Evolutionary conservation across 2,797 vertebrate genomes (phyloP).

Genomic region (Graptemys geographica): DNA sequence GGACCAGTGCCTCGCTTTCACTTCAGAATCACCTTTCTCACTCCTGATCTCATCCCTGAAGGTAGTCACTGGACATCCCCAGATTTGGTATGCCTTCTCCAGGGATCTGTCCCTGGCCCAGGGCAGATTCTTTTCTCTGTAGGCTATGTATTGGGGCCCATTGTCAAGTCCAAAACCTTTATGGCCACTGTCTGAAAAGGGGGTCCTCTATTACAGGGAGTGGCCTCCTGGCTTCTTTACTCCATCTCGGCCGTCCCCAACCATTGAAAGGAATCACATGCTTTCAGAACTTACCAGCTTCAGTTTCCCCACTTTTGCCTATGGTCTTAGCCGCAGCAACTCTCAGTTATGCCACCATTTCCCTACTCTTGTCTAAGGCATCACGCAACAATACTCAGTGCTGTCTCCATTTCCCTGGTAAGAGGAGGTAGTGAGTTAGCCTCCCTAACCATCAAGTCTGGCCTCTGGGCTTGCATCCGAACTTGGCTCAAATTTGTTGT

Average conservation of each 20-base stretch:
- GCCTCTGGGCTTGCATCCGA: neutral
- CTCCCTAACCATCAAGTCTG: neutral
- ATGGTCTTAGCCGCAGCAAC: neutral
- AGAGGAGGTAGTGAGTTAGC: neutral
- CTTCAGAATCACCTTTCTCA: neutral
- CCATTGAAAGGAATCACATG: neutral
- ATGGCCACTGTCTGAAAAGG: neutral
- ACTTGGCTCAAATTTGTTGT: neutral
- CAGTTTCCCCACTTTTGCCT: neutral
- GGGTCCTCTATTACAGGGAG: neutral
- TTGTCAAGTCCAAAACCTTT: neutral
- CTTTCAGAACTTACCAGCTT: neutral
- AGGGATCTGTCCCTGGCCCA: neutral
- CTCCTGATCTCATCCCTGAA: neutral
- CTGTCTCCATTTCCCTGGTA: neutral
- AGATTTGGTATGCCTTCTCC: neutral
- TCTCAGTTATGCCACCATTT: neutral
- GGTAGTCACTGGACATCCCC: accelerated
- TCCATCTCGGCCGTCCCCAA: neutral
- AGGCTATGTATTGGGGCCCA: neutral
- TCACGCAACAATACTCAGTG: neutral
- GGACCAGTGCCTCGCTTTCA: neutral
- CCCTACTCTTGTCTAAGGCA: neutral
- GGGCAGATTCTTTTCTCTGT: neutral
- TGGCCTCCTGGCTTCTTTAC: neutral